phyloP scores from a whole-genome alignment of 2,888 invertebrate genomes.

The Eurois occulta region DNA sequence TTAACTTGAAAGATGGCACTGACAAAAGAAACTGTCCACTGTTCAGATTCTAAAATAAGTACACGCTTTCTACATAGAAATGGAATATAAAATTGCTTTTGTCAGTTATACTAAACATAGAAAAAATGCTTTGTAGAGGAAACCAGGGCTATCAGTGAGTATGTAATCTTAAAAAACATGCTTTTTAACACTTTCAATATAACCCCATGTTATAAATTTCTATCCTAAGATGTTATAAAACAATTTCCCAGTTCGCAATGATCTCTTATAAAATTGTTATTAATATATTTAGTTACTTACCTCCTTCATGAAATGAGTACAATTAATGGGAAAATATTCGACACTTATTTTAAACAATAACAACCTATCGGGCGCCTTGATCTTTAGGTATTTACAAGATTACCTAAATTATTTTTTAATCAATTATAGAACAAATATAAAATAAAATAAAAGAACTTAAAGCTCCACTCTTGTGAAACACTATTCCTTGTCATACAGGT shows the following conservation, averaged over 20 bases:
- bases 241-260: slow-evolving; percentile 67
- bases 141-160: slow-evolving; percentile 58
- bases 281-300: slow-evolving; percentile 72
- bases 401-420: slow-evolving; percentile 77
- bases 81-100: slow-evolving; percentile 69
- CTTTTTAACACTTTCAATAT: slow-evolving; percentile 65
- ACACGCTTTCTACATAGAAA: slow-evolving; percentile 68
- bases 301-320: slow-evolving; percentile 72
- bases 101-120: slow-evolving; percentile 72
- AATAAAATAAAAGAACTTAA: slow-evolving; percentile 74
- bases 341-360: slow-evolving; percentile 78
- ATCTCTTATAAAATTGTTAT: slow-evolving; percentile 75
- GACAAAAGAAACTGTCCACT: slow-evolving; percentile 75
- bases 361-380: slow-evolving; percentile 76
- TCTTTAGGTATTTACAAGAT: slow-evolving; percentile 84
- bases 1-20: slow-evolving; percentile 75
- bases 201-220: slow-evolving; percentile 65
- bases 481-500: slow-evolving; percentile 77
- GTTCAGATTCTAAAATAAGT: slow-evolving; percentile 70
- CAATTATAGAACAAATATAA: slow-evolving; percentile 61
- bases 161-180: slow-evolving; percentile 63
- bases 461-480: slow-evolving; percentile 83
- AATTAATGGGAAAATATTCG: slow-evolving; percentile 75
- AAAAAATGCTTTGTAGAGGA: slow-evolving; percentile 71
- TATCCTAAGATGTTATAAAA: slow-evolving; percentile 68